Evolutionary conservation across 2,797 vertebrate species (phyloP), one percentile per base, ranked within the genome.

Genomic region (Schizopygopsis malacanthus): DNA sequence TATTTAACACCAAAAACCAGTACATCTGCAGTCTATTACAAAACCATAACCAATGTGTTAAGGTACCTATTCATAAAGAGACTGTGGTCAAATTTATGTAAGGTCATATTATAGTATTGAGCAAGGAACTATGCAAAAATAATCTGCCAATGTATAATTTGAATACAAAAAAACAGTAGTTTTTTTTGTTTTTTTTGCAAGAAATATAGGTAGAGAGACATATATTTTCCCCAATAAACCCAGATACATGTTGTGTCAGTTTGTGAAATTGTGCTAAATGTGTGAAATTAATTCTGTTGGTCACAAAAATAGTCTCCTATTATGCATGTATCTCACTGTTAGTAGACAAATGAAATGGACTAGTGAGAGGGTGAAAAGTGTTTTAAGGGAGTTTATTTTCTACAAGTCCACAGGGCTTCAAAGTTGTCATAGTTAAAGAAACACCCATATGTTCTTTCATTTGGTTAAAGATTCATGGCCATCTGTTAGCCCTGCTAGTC

Each of bases 381-480:
- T 76, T 63, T 76, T 65, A 65, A 50, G 22, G 25, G 43, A 52
- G 22, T 65, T 3, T 52, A 65, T 83, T 83, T 50, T 50, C 20
- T 39, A 25, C 37, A 59, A 50, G 45, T 75, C 81, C 33, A 72
- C 47, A 45, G 52, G 70, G 81, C 54, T 25, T 25, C 43, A 73
- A 59, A 61, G 70, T 82, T 43, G 18, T 41, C 41, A 75, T 45
- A 37, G 43, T 65, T 83, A 20, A 65, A 63, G 20, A 75, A 73
- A 65, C 50, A 82, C 71, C 28, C 59, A 65, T 83, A 67, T 84
- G 59, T 76, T 77, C 47, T 41, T 72, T 61, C 41, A 77, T 84
- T 37, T 67, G 61, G 33, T 76, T n/a, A 67, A 67, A 84, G 47
- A 78, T 39, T 52, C 45, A 69, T 69, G 43, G 61, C 61, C 82